Evolutionary conservation across 2,113 vertebrate species (phyloP).

Genomic region (Apaloderma vittatum): DNA sequence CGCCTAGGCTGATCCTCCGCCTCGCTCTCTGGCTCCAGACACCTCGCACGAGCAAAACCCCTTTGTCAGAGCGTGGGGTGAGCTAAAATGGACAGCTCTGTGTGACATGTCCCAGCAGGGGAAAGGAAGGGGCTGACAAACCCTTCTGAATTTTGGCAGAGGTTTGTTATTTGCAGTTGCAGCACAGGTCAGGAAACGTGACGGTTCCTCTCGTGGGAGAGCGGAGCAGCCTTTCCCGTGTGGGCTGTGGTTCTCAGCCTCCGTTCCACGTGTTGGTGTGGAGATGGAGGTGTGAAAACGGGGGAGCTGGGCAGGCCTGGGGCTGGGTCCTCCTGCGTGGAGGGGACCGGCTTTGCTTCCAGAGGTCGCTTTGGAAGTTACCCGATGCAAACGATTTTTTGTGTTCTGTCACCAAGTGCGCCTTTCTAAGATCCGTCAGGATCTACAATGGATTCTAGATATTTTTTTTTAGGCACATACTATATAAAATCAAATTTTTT

Average conservation of each 20-base stretch:
- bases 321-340: not conserved
- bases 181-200: rapidly evolving
- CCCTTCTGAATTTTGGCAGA: not conserved
- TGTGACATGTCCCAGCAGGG: rapidly evolving
- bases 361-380: too few species aligned
- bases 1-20: not conserved
- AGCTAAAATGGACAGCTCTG: rapidly evolving
- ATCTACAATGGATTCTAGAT: not conserved
- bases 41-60: rapidly evolving
- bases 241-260: rapidly evolving
- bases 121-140: rapidly evolving
- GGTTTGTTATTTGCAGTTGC: rapidly evolving
- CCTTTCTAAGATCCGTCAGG: not conserved
- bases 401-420: not conserved
- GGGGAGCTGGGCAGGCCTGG: not conserved
- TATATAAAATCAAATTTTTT: not conserved
- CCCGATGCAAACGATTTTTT: not conserved
- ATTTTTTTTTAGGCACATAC: not conserved
- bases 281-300: too few species aligned
- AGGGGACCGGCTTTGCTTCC: too few species aligned
- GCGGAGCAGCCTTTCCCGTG: too few species aligned
- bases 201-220: rapidly evolving
- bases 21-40: not conserved
- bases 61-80: not conserved
- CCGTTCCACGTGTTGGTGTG: rapidly evolving